A percentile compares a stretch with the other conserved stretches of the same genome.
Conservation (phyloP, 2,113 vertebrate species). For the Entosphenus tridentatus region DNA sequence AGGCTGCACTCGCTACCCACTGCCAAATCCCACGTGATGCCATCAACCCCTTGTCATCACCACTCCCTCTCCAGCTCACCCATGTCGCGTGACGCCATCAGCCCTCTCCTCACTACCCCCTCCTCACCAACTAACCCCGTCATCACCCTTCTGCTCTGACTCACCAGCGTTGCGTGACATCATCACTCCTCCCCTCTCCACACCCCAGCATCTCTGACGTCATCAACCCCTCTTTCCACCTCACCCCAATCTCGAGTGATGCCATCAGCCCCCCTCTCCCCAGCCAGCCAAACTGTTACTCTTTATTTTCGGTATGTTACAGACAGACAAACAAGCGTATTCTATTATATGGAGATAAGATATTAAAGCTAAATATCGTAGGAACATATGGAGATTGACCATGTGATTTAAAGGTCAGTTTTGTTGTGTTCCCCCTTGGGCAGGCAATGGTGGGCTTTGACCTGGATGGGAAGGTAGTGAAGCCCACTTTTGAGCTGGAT, state of each 20-base stretch:
- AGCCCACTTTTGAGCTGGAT: constrained; percentile 89
- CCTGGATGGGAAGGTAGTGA: constrained; percentile 92
- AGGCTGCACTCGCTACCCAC: too few species aligned
- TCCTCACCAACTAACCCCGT: too few species aligned
- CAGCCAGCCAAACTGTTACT: neutral
- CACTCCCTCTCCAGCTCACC: too few species aligned
- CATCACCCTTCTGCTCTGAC: too few species aligned
- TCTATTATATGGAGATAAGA: neutral
- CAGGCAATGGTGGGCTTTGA: constrained; percentile 97
- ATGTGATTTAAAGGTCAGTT: neutral
- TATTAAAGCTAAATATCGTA: neutral
- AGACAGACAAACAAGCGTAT: neutral
- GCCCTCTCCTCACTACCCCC: too few species aligned
- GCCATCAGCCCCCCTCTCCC: neutral
- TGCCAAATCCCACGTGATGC: too few species aligned
- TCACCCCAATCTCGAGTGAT: neutral
- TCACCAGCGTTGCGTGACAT: too few species aligned
- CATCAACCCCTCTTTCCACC: too few species aligned
- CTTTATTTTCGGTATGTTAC: neutral
- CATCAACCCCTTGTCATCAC: too few species aligned
- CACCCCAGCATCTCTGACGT: too few species aligned
- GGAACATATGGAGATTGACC: neutral
- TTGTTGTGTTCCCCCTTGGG: neutral
- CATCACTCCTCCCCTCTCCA: too few species aligned
- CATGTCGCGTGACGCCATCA: too few species aligned